A percentile compares a stretch with the other conserved stretches of the same genome.
These are phyloP conservation scores for Erithacus rubecula DNA, from an alignment of 2,797 vertebrate species.

Conservation along the genomic window DNA sequence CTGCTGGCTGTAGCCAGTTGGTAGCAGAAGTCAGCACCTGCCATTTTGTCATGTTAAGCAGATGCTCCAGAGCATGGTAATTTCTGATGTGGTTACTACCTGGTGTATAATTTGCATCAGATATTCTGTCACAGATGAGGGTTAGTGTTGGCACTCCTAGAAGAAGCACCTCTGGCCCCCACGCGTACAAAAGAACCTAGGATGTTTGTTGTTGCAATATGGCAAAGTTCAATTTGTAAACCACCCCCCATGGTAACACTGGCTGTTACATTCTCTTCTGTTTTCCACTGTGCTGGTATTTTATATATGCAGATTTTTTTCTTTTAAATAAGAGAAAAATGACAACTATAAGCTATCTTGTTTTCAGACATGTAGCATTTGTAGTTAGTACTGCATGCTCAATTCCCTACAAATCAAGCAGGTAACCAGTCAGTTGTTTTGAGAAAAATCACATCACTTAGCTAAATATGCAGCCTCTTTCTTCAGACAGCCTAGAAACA, in stretches of 20 bases:
- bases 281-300: neutral
- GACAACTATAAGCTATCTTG: neutral
- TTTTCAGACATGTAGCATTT: fast-evolving
- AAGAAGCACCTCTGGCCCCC: neutral
- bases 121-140: neutral
- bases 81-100: neutral
- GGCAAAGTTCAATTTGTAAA: neutral
- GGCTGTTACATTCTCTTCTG: fast-evolving
- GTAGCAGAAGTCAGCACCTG: neutral
- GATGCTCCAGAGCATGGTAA: neutral
- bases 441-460: neutral
- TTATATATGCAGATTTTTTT: neutral
- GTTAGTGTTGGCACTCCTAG: neutral
- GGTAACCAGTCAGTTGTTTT: neutral
- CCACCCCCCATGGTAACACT: neutral
- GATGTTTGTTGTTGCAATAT: neutral
- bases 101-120: neutral
- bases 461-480: neutral
- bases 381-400: neutral
- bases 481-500: neutral
- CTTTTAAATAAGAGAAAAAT: neutral
- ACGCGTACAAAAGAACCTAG: fast-evolving
- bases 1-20: neutral
- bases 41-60: neutral
- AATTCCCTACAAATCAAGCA: neutral